Evolutionary conservation across 2,113 vertebrate species (phyloP), one percentile per base, ranked within the genome.

Genomic region (Thalassarche chlororhynchos): DNA sequence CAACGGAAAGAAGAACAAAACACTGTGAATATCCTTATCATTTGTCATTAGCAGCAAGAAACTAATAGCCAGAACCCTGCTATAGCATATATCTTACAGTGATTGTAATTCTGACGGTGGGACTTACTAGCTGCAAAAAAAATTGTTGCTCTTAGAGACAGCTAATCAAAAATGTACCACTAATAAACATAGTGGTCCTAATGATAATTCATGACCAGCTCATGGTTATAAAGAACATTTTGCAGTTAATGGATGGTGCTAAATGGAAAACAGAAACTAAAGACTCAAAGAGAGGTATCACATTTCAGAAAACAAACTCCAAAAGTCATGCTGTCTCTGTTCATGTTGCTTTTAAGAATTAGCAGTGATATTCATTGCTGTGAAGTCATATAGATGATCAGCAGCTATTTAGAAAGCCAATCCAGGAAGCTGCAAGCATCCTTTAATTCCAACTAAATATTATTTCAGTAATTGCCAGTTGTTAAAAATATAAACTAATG

Each of bases 381-480:
- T 57, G 76, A 81, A 95, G 61, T 72, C 64, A 34, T 10, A 55
- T 36, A 72, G 13, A 51, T 65, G 55, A 93, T 85, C 65, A 91
- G 74, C 47, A 94, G 21, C 62, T 91, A 25, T 75, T 92, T 55
- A 93, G 87, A 95, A 86, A 96, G 17, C 52, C 65, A 81, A 47
- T 76, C 40, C 46, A 58, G 55, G 47, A 84, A 74, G 46, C 28
- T 55, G 17, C 24, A 91, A 79, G 19, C 66, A 69, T 78, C 60
- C 47, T 93, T 69, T 95, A 92, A 94, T 87, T 96, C 85, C 65
- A 90, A 26, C 66, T 69, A 85, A 96, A 90, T 86, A 86, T 89
- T 92, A 92, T 97, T 95, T 90, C 75, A 84, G 75, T 86, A 96
- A 96, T 86, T 94, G 49, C 65, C 36, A 76, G 85, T 90, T 92